These are phyloP conservation scores for Podarcis raffonei DNA, from an alignment of 2,113 vertebrate species.

Conservation along the genomic window DNA sequence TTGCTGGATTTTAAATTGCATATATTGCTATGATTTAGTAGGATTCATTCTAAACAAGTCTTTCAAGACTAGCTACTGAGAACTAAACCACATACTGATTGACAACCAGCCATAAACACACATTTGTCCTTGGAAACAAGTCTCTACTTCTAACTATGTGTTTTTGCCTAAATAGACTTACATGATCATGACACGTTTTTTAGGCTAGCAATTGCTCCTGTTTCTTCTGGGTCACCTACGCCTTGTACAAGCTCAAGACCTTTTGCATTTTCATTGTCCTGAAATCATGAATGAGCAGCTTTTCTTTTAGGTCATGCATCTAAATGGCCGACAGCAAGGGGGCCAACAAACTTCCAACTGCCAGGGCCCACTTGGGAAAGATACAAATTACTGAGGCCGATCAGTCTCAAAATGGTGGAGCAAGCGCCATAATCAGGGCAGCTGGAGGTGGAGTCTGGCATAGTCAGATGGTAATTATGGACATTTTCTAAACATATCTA, in stretches of 20 bases:
- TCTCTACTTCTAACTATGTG: neutral
- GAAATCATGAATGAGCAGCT: neutral
- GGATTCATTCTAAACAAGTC: conserved; percentile 37
- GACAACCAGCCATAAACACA: neutral
- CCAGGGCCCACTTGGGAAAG: no score
- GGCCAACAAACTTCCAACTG: no score
- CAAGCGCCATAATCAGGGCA: no score
- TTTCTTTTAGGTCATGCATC: neutral
- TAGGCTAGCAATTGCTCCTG: neutral
- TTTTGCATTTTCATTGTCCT: neutral
- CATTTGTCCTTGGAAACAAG: neutral
- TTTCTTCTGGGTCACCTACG: neutral
- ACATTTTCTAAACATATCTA: no score
- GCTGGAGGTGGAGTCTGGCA: no score
- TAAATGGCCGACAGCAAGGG: no score
- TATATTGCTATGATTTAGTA: conserved; percentile 33
- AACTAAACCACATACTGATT: conserved; percentile 4
- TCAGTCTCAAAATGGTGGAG: no score
- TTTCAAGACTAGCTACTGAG: conserved; percentile 25
- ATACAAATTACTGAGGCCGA: no score
- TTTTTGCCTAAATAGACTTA: neutral
- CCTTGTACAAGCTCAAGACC: neutral
- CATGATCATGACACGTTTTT: conserved; percentile 1
- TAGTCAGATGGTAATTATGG: no score
- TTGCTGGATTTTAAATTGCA: conserved; percentile 35